Evolutionary conservation across 2,888 invertebrate species (phyloP).

Genomic region (Nesidiocoris tenuis): DNA sequence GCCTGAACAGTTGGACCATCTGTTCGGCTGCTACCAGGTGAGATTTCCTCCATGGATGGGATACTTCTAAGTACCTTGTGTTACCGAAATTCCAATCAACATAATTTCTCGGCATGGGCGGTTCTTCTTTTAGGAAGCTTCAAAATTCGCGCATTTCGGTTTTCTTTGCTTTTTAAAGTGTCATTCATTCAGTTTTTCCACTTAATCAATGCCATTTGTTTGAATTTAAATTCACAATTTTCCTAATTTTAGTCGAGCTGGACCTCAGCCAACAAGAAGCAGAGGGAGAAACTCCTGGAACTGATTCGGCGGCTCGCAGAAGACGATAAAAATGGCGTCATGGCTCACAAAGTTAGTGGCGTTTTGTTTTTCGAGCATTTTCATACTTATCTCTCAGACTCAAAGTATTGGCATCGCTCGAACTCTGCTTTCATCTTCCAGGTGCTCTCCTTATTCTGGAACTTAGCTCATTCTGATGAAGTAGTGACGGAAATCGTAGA

Average conservation of each 20-base stretch:
- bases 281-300: constrained; percentile 91
- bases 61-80: background rate
- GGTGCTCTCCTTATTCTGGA: constrained; percentile 93
- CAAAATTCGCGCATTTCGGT: background rate
- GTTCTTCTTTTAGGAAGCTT: too few relatives aligned
- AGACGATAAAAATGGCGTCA: constrained; percentile 97
- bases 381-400: background rate
- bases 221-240: constrained; percentile 55
- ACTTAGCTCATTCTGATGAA: constrained; percentile 92
- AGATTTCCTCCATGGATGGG: constrained; percentile 51
- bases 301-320: constrained; percentile 92
- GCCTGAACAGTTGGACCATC: constrained; percentile 93
- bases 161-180: background rate
- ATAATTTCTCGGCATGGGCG: too few relatives aligned
- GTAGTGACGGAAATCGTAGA: constrained; percentile 97
- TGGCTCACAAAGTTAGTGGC: constrained; percentile 84
- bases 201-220: too few relatives aligned
- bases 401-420: too few relatives aligned
- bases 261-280: constrained; percentile 93
- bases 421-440: constrained; percentile 53
- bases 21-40: constrained; percentile 95
- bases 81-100: too few relatives aligned
- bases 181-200: too few relatives aligned
- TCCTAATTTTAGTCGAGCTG: too few relatives aligned
- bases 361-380: background rate